Evolutionary conservation across 2,113 vertebrate species (phyloP).

Genomic region (Cochlearius cochlearius): DNA sequence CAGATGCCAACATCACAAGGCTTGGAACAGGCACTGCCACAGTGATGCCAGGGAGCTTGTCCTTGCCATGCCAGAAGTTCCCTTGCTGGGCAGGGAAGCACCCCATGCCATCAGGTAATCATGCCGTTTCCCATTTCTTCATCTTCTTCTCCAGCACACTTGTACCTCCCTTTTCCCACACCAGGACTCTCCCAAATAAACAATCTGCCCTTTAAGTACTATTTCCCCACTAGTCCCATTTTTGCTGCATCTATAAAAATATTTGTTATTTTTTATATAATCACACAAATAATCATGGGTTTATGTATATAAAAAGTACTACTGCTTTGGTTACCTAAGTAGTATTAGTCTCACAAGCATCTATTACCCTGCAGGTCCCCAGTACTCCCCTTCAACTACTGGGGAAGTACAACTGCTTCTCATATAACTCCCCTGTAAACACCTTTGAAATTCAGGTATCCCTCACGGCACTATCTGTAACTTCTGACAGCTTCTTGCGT

Average conservation of each 20-base stretch:
- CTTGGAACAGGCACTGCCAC: background rate
- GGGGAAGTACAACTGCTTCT: background rate
- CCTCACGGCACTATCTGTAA: background rate
- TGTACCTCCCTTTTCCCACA: background rate
- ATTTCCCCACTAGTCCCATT: background rate
- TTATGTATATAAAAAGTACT: background rate
- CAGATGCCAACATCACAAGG: background rate
- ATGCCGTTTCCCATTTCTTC: background rate
- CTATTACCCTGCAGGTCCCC: background rate
- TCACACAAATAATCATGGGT: background rate
- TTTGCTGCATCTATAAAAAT: background rate
- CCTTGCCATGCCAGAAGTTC: background rate
- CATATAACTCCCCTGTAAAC: background rate
- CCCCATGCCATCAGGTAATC: background rate
- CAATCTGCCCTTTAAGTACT: background rate
- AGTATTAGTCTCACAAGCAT: background rate
- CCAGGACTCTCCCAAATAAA: background rate
- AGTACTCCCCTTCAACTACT: background rate
- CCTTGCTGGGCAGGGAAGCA: background rate
- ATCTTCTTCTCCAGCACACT: background rate
- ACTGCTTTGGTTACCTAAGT: background rate
- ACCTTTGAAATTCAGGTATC: background rate
- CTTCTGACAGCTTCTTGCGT: background rate
- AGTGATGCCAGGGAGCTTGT: background rate
- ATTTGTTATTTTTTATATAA: background rate